Evolutionary conservation across 2,888 invertebrate genomes (phyloP), one percentile per base, ranked within the genome.

Genomic region (Tachina grossa): DNA sequence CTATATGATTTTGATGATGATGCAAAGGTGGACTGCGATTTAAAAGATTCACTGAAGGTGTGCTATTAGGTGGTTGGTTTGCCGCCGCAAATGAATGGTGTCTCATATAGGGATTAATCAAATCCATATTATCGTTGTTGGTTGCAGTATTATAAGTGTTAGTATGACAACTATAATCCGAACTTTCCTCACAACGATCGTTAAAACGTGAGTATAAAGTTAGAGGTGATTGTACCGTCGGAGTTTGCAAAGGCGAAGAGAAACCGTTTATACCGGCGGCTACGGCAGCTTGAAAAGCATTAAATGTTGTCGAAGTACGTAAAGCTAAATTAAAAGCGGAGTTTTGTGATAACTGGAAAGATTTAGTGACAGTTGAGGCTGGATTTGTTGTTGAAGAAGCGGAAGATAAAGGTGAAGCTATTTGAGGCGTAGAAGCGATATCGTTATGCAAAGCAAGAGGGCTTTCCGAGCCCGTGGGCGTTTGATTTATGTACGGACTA

Each of bases 91-190:
- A 91, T 74, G 90, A 89, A 77, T 90, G 91, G 87, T 91, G 91
- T n/a, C 91, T 88, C 91, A 92, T 92, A 85, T 92, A 92, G n/a
- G 92, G 92, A 88, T 92, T 92, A 69, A 92, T 90, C 53, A 92
- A 87, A 88, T 92, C 92, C 92, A 92, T 92, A 45, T 89, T 88
- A 65, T 90, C 90, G 76, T 88, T 88, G n/a, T 87, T 83, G 88
- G 87, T 87, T 4, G 81, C 76, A 79, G 86, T 88, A 59, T 88
- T 88, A 61, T 83, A 69, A 45, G 16, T 55, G 11, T 49, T 63
- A 8, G 63, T 71, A n/a, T 14, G 63, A 49, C 77, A 74, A 55
- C 61, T 78, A 39, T 83, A 87, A 80, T 87, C 88, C 61, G 87
- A 87, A 83, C 88, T 88, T 10, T 88, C 88, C 74, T 88, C 88